Conservation (phyloP, 2,113 vertebrate genomes). For the Chauna torquata region DNA sequence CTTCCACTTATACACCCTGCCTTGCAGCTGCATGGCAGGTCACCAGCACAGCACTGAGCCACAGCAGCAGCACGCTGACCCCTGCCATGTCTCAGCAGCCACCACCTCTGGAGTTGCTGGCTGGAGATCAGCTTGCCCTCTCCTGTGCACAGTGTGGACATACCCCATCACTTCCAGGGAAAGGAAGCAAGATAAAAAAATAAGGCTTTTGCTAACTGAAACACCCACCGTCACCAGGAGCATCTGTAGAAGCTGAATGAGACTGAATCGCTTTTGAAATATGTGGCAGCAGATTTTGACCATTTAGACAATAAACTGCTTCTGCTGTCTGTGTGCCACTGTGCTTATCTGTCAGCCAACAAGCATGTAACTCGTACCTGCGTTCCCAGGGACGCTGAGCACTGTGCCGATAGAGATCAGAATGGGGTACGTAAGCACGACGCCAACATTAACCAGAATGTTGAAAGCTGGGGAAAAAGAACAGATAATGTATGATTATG, state of each 20-base stretch:
- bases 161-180: not conserved
- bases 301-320: not conserved
- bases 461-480: slow-evolving; percentile 87
- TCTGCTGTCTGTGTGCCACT: not conserved
- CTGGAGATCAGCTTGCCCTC: not conserved
- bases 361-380: slow-evolving; percentile 75
- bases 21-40: not conserved
- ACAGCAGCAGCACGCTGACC: not conserved
- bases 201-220: not conserved
- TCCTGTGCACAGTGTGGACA: rapidly evolving
- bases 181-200: not conserved
- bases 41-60: not conserved
- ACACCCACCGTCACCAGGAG: not conserved
- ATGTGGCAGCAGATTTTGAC: not conserved
- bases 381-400: slow-evolving; percentile 97
- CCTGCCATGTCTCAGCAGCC: not conserved
- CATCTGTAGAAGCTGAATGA: not conserved
- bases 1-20: rapidly evolving
- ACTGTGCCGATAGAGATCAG: slow-evolving; percentile 97
- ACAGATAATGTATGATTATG: not conserved
- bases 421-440: slow-evolving; percentile 96
- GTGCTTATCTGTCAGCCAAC: not conserved
- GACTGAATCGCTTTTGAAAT: not conserved
- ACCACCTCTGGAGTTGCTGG: not conserved
- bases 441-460: slow-evolving; percentile 94